These are phyloP conservation scores for Micromys minutus DNA, from an alignment of 2,113 vertebrate genomes.

Conservation along the genomic window DNA sequence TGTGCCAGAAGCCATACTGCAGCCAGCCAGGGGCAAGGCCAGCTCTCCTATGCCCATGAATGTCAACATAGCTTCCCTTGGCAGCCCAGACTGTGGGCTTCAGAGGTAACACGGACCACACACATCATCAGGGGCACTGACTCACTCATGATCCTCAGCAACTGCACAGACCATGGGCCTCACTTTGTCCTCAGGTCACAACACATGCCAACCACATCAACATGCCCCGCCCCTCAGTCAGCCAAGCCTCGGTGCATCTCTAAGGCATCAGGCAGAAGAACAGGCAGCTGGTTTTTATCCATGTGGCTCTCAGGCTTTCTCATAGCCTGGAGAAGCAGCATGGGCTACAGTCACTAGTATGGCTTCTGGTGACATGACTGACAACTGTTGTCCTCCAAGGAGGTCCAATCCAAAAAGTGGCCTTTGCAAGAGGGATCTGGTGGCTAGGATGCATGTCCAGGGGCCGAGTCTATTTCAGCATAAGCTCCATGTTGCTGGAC, in stretches of 20 bases:
- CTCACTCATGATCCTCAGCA: neutral
- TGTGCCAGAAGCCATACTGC: neutral
- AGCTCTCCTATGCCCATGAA: neutral
- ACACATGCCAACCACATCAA: neutral
- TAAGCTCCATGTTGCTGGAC: neutral
- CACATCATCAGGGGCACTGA: neutral
- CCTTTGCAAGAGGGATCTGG: neutral
- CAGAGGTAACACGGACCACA: neutral
- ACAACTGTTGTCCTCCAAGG: neutral
- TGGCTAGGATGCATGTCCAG: neutral
- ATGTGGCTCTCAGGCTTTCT: neutral
- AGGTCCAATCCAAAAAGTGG: neutral
- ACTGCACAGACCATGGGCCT: neutral
- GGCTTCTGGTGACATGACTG: neutral
- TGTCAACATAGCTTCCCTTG: neutral
- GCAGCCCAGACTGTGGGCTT: neutral
- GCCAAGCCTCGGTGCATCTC: neutral
- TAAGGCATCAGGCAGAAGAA: neutral
- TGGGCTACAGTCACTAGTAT: neutral
- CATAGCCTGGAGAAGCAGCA: neutral
- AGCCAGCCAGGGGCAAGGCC: neutral
- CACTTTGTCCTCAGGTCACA: neutral
- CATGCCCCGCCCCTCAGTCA: neutral
- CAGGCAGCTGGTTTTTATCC: neutral
- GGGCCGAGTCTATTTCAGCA: neutral